phyloP scores from a whole-genome alignment of 1,140 invertebrate genomes.

The Nephotettix cincticeps region DNA sequence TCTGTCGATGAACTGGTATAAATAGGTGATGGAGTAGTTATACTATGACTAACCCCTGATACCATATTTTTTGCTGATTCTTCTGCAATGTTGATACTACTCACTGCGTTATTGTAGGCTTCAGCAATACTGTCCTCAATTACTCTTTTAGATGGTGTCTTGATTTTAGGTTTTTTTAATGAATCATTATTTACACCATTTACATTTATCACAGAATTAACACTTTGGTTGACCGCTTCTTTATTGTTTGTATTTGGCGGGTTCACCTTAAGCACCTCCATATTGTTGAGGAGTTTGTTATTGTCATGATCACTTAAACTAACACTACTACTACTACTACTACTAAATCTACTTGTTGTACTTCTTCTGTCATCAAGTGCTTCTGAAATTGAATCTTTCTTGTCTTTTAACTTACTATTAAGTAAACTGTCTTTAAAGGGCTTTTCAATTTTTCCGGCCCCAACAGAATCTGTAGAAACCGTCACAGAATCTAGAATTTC shows the following conservation, averaged over 20 bases:
- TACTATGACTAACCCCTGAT: too few relatives aligned
- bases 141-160: neutral
- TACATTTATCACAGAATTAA: constrained; percentile 18
- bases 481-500: constrained; percentile 9
- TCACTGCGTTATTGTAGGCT: neutral
- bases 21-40: too few relatives aligned
- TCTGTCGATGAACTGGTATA: too few relatives aligned
- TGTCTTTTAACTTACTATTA: constrained; percentile 12
- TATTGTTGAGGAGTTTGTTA: neutral
- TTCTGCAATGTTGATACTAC: neutral
- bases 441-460: constrained; percentile 7
- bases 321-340: neutral
- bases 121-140: neutral
- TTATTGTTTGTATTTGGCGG: neutral
- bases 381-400: constrained; percentile 11
- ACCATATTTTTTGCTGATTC: too few relatives aligned
- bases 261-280: neutral
- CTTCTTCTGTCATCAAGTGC: constrained; percentile 18
- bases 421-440: constrained; percentile 3
- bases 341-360: constrained; percentile 14
- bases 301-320: constrained; percentile 13
- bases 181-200: constrained; percentile 4
- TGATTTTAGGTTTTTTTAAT: neutral
- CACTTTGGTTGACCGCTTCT: constrained; percentile 5
- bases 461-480: neutral